Conservation (phyloP, 2,797 vertebrate species). For the Champsocephalus esox region DNA sequence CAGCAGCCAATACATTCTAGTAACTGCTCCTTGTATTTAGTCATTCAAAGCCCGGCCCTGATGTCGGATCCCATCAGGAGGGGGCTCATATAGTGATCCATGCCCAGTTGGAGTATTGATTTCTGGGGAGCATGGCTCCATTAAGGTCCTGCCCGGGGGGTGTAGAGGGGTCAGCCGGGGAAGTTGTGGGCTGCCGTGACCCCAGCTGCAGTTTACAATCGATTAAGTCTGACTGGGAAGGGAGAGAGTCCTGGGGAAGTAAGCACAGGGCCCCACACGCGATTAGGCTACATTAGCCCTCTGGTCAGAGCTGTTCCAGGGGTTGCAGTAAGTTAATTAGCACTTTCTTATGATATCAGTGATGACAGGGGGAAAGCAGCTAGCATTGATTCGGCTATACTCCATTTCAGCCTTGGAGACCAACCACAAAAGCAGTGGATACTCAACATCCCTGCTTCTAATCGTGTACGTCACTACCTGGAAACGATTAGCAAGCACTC, state of each 20-base stretch:
- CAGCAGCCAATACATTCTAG: constrained; percentile 38
- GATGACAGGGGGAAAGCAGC: constrained; percentile 83
- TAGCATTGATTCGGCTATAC: constrained; percentile 84
- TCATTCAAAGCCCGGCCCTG: constrained; percentile 64
- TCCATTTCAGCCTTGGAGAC: constrained; percentile 81
- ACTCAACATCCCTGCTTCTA: constrained; percentile 55
- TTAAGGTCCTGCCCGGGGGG: constrained; percentile 93
- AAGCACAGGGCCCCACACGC: constrained; percentile 86
- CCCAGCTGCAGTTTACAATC: constrained; percentile 94
- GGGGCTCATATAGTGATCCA: constrained; percentile 84
- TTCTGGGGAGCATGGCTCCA: constrained; percentile 93
- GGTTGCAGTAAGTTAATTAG: constrained; percentile 90
- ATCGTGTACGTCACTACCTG: constrained; percentile 70
- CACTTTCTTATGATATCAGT: constrained; percentile 87
- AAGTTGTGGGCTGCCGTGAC: constrained; percentile 91
- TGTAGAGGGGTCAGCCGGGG: constrained; percentile 89
- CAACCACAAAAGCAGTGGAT: constrained; percentile 58
- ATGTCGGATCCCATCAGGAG: constrained; percentile 79
- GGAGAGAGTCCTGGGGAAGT: constrained; percentile 90
- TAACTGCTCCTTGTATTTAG: constrained; percentile 63
- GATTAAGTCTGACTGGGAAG: constrained; percentile 91
- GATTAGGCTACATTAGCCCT: constrained; percentile 92
- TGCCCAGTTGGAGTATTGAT: constrained; percentile 98
- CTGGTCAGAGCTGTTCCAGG: constrained; percentile 88
- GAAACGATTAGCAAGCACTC: constrained; percentile 71